Base-by-base conservation (phyloP, 1,140 invertebrate species). In the Elysia chlorotica region DNA sequence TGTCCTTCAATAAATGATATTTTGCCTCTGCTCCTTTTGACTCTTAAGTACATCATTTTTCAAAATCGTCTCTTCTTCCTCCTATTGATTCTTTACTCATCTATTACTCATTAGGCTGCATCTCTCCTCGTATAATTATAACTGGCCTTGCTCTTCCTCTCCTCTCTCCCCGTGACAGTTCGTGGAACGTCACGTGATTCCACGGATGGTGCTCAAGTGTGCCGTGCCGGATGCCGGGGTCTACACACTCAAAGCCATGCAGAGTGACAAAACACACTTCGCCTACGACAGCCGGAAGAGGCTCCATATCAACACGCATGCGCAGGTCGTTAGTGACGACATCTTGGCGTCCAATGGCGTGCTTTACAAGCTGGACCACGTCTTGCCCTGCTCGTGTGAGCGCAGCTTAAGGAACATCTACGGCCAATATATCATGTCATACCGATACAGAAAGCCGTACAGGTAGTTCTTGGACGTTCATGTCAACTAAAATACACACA, bases 291-390 rank as follows among this genome's bases (percentile, higher is more conserved):
- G 33, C 1, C 53, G 53, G 2, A 65, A 71, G 6, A 37, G 76
- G 23, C 63, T 74, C 28, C 37, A 67, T 62, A 68, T 73, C 71
- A 74, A 78, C 61, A 68, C 30, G 36, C 41, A 73, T 35, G 37
- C 65, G n/a, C 56, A 25, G 25, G 23, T 30, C 36, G 23, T 61
- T 37, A 65, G 25, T 25, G 35, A 62, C 25, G 71, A 65, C 48
- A 73, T 73, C 33, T 61, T 82, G 66, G 75, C 81, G 10, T 67
- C 66, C 14, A 82, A 82, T 65, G 81, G 81, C 1, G 74, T 82
- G 28, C 57, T 82, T 3, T 78, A 79, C 65, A 79, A 79, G 68
- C 41, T 81, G 1, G 75, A 79, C 37, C 73, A 73, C 62, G 75
- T 82, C 0, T 56, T 82, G n/a, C 72, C 76, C 2, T 82, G 80